Evolutionary conservation across 2,797 vertebrate species (phyloP).

Genomic region (Channa striata): DNA sequence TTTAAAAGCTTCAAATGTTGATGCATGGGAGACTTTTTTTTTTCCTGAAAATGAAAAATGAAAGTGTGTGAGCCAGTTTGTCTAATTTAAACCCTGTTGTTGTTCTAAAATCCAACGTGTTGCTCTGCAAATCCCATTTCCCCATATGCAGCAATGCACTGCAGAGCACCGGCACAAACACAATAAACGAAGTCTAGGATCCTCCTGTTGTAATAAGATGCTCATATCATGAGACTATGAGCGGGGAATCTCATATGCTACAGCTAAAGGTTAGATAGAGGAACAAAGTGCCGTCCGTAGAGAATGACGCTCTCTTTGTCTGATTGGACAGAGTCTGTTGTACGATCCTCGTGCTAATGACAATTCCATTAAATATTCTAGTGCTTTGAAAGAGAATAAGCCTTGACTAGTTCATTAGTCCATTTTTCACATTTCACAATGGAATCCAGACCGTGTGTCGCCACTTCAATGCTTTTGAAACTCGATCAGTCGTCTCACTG

Average conservation of each 20-base stretch:
- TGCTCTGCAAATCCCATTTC: background rate
- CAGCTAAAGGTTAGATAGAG: conserved; percentile 47
- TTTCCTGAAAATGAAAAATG: too few relatives aligned
- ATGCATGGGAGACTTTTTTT: too few relatives aligned
- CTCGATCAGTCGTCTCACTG: too few relatives aligned
- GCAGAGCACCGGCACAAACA: background rate
- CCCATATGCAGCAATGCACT: background rate
- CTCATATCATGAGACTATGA: conserved; percentile 38
- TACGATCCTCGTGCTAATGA: conserved; percentile 37
- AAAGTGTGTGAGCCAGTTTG: conserved; percentile 14
- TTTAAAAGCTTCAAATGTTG: conserved; percentile 20
- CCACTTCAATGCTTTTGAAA: too few relatives aligned
- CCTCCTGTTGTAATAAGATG: conserved; percentile 44
- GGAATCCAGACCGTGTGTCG: too few relatives aligned
- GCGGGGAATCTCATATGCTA: conserved; percentile 25
- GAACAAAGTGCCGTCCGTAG: conserved; percentile 39
- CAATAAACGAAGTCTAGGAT: conserved; percentile 6
- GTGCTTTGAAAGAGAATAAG: conserved; percentile 8
- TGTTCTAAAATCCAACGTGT: conserved; percentile 13
- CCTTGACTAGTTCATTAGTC: conserved; percentile 5
- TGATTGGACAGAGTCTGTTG: conserved; percentile 33
- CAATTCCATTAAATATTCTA: conserved; percentile 33
- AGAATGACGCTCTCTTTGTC: conserved; percentile 47
- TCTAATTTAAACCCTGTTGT: background rate
- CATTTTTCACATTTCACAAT: background rate